Conservation (phyloP, 2,888 invertebrate species). For the Oscheius sp. region DNA sequence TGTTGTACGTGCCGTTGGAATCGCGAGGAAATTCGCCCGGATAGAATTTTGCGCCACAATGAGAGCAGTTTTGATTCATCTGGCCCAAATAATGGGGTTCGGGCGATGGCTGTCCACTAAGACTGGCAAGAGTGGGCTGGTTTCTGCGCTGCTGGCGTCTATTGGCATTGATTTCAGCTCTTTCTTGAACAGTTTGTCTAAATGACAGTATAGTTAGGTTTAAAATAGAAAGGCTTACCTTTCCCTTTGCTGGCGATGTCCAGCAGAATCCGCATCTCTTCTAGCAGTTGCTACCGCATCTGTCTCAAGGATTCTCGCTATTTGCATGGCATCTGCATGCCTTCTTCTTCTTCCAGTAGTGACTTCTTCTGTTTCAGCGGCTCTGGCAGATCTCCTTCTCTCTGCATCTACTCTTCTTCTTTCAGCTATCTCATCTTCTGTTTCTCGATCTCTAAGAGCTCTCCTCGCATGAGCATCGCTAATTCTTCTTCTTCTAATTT, state of each 20-base stretch:
- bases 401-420: too few relatives aligned
- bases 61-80: background rate
- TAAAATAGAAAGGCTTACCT: background rate
- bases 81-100: background rate
- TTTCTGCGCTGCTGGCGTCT: background rate
- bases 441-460: too few relatives aligned
- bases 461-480: too few relatives aligned
- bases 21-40: background rate
- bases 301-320: too few relatives aligned
- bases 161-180: background rate
- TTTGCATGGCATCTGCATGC: too few relatives aligned
- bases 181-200: background rate
- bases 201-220: background rate
- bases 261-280: background rate
- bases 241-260: background rate
- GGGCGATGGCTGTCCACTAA: background rate
- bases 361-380: too few relatives aligned
- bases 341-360: too few relatives aligned
- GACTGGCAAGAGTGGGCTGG: background rate
- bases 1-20: constrained; percentile 2
- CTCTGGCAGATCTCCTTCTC: too few relatives aligned
- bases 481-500: too few relatives aligned
- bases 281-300: too few relatives aligned
- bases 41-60: constrained; percentile 31
- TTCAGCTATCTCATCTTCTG: background rate